Base-by-base conservation (phyloP, 2,797 vertebrate species). In the Crocodylus rhombifer region DNA sequence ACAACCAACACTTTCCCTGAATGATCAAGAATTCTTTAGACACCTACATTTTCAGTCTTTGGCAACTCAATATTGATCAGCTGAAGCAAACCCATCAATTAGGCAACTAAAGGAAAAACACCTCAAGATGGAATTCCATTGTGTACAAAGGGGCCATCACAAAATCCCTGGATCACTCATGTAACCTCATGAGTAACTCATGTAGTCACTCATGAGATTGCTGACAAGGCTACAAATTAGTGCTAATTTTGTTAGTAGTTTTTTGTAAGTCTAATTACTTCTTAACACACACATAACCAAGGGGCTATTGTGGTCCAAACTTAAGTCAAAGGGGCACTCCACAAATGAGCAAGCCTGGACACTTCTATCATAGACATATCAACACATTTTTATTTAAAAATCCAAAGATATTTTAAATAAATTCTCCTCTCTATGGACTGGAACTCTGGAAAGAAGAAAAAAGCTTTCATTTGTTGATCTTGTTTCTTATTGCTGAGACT, bases 291-390 rank as follows among this genome's bases (percentile, higher is more conserved):
- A 78, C 93, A 85, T 93, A 76, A 88, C 82, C 82, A 87, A n/a
- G 0, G 2, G 56, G 36, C 85, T 71, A 62, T 92, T 89, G 92
- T 10, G 28, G 56, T 23, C 91, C 93, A 71, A 88, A 81, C 78
- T 87, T 80, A 90, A 91, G 80, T 82, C 80, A 56, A 71, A 91
- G 5, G 36, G 21, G 26, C 77, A 91, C 8, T 6, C 0, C 26
- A 89, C 30, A 71, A 94, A 89, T 69, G 56, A 90, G 87, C 90
- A 94, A 96, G 94, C 14, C 23, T 88, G 94, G 91, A 85, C 2
- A 36, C 85, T 91, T 92, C 80, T 92, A 77, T 67, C 15, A 82
- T 55, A 93, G 71, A 83, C 60, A 65, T 61, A 83, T 9, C 65
- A 93, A 71, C 17, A 84, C 75, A 91, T 87, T 60, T 75, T 92